phyloP scores from a whole-genome alignment of 2,797 vertebrate genomes.

The Manis crassicaudata region DNA sequence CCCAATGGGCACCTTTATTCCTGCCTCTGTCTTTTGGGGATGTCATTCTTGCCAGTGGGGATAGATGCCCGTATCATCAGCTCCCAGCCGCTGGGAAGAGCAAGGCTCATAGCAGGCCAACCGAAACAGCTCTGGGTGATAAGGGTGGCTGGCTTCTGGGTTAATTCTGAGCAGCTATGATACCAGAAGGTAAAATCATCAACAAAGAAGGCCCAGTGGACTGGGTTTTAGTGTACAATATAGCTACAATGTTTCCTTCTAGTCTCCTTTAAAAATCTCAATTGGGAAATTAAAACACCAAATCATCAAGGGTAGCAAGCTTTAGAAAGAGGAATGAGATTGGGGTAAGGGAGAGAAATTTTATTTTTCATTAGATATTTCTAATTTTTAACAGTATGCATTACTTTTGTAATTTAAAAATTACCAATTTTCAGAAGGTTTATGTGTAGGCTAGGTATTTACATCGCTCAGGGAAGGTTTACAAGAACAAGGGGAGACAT shows the following conservation, averaged over 20 bases:
- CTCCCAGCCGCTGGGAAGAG: neutral
- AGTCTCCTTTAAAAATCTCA: neutral
- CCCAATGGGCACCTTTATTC: neutral
- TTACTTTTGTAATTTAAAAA: conserved; percentile 15
- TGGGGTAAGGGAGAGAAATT: neutral
- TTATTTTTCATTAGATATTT: conserved; percentile 38
- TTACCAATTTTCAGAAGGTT: neutral
- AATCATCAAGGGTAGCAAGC: neutral
- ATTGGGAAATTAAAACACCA: neutral
- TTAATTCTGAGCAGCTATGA: neutral
- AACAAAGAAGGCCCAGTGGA: neutral
- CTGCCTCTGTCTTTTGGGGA: neutral
- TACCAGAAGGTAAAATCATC: conserved; percentile 11
- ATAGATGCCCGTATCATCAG: neutral
- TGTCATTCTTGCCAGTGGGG: neutral
- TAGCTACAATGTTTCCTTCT: neutral
- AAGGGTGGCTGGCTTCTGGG: neutral
- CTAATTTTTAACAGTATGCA: conserved; percentile 5
- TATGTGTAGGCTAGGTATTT: neutral
- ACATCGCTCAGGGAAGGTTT: neutral
- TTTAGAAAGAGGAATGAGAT: conserved; percentile 6
- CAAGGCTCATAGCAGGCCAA: neutral
- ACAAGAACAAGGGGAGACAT: neutral
- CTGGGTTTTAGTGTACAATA: neutral
- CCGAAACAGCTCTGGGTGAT: neutral